Conservation (phyloP, 2,113 vertebrate species). For the Nibea albiflora region DNA sequence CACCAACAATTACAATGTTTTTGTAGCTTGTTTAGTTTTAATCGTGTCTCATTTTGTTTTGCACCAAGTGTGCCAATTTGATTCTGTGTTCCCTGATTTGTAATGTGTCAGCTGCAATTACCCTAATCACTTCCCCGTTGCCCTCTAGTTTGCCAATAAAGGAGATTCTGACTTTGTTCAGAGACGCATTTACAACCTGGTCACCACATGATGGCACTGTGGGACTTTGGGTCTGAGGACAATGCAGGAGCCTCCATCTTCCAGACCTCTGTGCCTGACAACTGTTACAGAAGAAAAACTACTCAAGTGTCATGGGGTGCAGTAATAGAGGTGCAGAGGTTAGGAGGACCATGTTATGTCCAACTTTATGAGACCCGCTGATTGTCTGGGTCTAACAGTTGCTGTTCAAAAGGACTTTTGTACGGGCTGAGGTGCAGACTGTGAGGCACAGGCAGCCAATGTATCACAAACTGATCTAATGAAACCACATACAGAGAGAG, state of each 20-base stretch:
- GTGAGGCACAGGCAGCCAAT: neutral
- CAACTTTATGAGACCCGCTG: neutral
- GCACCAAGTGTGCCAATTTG: conserved; percentile 1
- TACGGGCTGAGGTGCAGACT: neutral
- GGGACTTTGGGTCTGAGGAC: conserved; percentile 25
- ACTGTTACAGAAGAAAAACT: conserved; percentile 27
- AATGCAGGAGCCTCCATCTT: neutral
- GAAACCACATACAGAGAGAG: neutral
- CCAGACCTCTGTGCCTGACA: neutral
- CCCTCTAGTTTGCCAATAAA: conserved; percentile 25
- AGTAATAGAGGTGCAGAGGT: conserved; percentile 23
- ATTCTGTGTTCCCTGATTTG: conserved; percentile 17
- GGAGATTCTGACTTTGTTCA: conserved; percentile 2
- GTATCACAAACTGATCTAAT: conserved; percentile 5
- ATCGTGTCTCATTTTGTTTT: conserved; percentile 33
- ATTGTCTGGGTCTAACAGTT: conserved; percentile 9
- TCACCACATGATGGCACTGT: conserved; percentile 77
- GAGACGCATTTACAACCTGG: neutral
- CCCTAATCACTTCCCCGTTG: neutral
- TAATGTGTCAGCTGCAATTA: conserved; percentile 36
- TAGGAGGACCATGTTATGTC: conserved; percentile 14
- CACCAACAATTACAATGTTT: conserved; percentile 4
- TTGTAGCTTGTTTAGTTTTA: neutral
- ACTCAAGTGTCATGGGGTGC: neutral
- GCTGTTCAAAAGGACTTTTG: neutral